Evolutionary conservation across 2,888 invertebrate species (phyloP).

Genomic region (Ophion obscuratus): DNA sequence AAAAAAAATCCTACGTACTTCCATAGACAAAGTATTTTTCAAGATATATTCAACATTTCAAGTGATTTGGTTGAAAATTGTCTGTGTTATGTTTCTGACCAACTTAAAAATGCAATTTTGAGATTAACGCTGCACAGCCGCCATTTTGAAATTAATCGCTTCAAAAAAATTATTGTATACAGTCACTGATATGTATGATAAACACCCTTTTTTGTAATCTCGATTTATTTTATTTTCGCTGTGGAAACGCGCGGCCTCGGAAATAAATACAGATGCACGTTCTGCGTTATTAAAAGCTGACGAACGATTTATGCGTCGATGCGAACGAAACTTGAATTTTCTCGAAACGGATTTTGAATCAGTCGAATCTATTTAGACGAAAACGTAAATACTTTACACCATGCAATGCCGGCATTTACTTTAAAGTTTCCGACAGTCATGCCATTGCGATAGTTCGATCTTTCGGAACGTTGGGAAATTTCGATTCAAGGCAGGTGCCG

Average conservation of each 20-base stretch:
- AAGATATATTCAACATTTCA: too few species aligned
- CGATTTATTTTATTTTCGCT: too few species aligned
- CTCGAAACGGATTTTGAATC: neutral
- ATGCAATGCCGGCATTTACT: neutral
- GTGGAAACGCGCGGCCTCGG: neutral
- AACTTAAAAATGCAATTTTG: too few species aligned
- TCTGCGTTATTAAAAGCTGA: neutral
- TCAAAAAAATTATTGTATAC: too few species aligned
- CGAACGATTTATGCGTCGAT: neutral
- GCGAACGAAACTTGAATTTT: neutral
- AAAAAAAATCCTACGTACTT: too few species aligned
- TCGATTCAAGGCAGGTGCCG: slow-evolving; percentile 35
- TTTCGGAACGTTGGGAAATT: slow-evolving; percentile 3
- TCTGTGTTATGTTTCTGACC: too few species aligned
- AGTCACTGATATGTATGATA: too few species aligned
- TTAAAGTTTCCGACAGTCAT: neutral
- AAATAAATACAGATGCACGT: neutral
- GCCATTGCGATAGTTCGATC: neutral
- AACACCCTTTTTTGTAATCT: too few species aligned
- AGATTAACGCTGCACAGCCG: too few species aligned
- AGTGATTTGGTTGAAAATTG: too few species aligned
- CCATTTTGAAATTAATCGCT: too few species aligned
- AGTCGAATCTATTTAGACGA: neutral
- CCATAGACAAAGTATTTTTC: too few species aligned
- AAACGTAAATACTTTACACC: neutral